Base-by-base conservation (phyloP, 2,797 vertebrate genomes). In the Coregonus sp. region DNA sequence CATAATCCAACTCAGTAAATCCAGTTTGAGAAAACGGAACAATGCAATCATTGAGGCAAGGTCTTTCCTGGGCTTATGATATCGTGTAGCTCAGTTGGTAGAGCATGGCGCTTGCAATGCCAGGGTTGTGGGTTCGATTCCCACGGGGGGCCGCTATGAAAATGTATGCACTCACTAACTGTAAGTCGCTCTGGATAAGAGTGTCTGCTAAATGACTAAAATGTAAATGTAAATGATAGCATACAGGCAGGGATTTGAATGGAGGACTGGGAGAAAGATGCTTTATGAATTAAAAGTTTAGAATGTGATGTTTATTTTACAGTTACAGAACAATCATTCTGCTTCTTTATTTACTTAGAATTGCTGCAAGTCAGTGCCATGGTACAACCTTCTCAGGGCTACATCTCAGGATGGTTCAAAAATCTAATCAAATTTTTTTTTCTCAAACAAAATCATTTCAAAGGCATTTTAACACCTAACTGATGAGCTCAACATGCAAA, bases 301-400 rank as follows among this genome's bases (percentile, higher is more conserved):
- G 85, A 85, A 94, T 93, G 94, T 93, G 92, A 93, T 95, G 90
- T 93, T 94, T 93, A 92, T 93, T 94, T 95, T 95, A 94, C 93
- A 94, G 91, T 92, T 93, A 94, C 91, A 94, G 92, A 93, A 93
- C 88, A 93, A 89, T 91, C 88, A 93, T 91, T 90, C 91, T 91
- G 92, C 86, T 91, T 94, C 89, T 82, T 88, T 89, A 88, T 94
- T 92, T 93, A 90, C 88, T 92, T 89, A 87, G 88, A 92, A 91
- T 91, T 89, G 89, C 90, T 94, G 92, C 87, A 92, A 90, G 89
- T 95, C 93, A 94, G 94, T 94, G 94, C 94, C 93, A 89, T 91
- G 90, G 89, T 93, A 92, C 91, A 93, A 94, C 91, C 91, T 90
- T 92, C 91, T 93, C 88, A 85, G 90, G 90, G 88, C 80, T 83